Base-by-base conservation (phyloP, 2,888 invertebrate genomes). In the Zygaena filipendulae region DNA sequence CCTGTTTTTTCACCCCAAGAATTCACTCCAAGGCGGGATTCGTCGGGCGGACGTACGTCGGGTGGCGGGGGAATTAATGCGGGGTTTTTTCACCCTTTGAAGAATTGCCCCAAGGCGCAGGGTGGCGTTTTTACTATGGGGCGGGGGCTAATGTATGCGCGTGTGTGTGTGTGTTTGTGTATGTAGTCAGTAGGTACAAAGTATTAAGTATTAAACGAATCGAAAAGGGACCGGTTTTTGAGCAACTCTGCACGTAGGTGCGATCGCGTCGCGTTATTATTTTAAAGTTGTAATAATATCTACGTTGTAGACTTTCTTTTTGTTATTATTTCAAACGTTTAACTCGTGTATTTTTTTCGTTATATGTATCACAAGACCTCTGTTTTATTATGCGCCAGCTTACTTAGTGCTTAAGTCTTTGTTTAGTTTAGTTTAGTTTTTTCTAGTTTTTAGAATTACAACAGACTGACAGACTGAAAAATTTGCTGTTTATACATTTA, bases 61-160 rank as follows among this genome's bases (percentile, higher is more conserved):
- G 46, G 41, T 56, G 52, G 49, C 50, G 49, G 33, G 29, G 41
- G 42, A 41, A 37, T 46, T 33, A 29, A 35, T 36, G 43, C 42
- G 56, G 59, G 64, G 63, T 77, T 77, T 77, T 77, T 77, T 72
- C 74, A 66, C 77, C 77, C 75, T 74, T 75, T 74, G 75, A 77
- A 77, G 75, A 77, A 77, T 75, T 72, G 71, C 71, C 72, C 72
- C 58, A 72, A 72, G 71, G 72, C 71, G 59, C 54, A 61, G 59
- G 69, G 71, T 47, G 59, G 62, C 57, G 16, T 16, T 16, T 16
- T 16, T 16, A 27, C 25, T 29, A 33, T 30, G 7, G 16, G 16
- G 16, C 16, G 16, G 16, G 16, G 16, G 16, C 7, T 6, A 4
- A 4, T 16, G 4, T 16, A 4, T 4, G 16, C 4, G 7, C 4